Conservation (phyloP, 2,113 vertebrate genomes). For the Conger conger region DNA sequence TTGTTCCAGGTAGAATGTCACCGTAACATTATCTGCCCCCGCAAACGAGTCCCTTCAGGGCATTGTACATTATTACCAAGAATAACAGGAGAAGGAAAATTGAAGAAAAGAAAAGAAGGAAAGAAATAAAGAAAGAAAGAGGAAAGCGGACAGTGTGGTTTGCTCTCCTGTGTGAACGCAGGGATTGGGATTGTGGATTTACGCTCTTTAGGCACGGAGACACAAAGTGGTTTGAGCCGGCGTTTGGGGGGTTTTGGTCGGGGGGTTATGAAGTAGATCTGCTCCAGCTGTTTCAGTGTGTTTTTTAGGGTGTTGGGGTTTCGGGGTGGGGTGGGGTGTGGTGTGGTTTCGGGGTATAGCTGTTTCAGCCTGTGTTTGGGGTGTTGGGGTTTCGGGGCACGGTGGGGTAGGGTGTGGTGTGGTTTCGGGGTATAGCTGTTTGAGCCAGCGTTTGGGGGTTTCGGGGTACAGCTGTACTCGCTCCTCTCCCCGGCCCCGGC, state of each 20-base stretch:
- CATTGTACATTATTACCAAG: background rate
- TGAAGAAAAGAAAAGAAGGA: no score
- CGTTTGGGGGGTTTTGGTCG: no score
- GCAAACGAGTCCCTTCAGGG: background rate
- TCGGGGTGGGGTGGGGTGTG: background rate
- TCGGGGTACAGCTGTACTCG: no score
- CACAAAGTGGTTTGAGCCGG: no score
- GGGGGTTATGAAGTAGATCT: background rate
- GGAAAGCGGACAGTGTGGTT: background rate
- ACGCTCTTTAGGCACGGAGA: background rate
- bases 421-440: background rate
- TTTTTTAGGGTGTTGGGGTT: no score
- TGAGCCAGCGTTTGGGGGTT: no score
- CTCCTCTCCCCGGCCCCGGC: background rate
- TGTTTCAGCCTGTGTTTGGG: no score
- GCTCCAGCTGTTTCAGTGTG: background rate
- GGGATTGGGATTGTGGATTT: background rate
- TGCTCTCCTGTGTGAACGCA: background rate
- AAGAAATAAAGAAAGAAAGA: background rate
- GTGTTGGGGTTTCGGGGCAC: no score
- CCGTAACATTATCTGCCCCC: background rate
- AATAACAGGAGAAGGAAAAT: background rate
- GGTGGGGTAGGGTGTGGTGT: background rate
- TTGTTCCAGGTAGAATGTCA: slow-evolving; percentile 8
- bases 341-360: background rate